A percentile compares a stretch with the other conserved stretches of the same genome.
Evolutionary conservation across 2,888 invertebrate species (phyloP).

Genomic region (Microplitis manilae): DNA sequence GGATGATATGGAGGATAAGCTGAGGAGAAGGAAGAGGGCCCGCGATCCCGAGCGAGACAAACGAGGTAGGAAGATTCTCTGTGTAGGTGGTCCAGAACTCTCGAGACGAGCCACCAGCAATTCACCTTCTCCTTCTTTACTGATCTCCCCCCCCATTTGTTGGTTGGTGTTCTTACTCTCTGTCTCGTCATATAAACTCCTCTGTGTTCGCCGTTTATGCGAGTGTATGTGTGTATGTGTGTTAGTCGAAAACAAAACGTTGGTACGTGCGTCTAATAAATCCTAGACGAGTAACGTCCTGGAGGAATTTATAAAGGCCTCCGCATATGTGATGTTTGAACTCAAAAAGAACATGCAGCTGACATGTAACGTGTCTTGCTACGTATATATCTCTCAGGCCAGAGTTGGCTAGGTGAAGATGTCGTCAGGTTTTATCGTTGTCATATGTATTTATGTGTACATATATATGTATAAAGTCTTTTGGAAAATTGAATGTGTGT

Average conservation of each 20-base stretch:
- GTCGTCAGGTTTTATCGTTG: conserved; percentile 21
- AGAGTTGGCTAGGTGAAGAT: conserved; percentile 28
- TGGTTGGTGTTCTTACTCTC: conserved; percentile 8
- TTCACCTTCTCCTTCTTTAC: conserved; percentile 20
- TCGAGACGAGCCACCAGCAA: conserved; percentile 33
- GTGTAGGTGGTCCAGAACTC: conserved; percentile 46
- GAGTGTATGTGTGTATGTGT: not conserved
- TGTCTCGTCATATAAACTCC: conserved; percentile 33
- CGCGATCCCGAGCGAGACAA: conserved; percentile 42
- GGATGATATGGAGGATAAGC: not conserved
- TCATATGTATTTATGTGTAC: too few relatives aligned
- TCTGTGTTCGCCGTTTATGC: not conserved
- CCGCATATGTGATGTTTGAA: conserved; percentile 19
- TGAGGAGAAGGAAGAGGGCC: conserved; percentile 21
- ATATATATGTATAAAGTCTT: too few relatives aligned
- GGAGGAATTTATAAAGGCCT: conserved; percentile 30
- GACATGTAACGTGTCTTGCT: conserved; percentile 37
- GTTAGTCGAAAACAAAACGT: conserved; percentile 43
- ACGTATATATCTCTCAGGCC: conserved; percentile 1
- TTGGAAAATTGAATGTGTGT: too few relatives aligned
- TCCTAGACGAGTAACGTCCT: conserved; percentile 31
- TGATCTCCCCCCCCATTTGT: not conserved
- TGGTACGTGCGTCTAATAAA: conserved; percentile 42
- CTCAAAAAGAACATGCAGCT: conserved; percentile 25
- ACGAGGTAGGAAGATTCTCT: conserved; percentile 44